Percentiles rank a stretch among this genome's conserved stretches.
Conservation (phyloP, 2,888 invertebrate species). For the Ditula angustiorana region DNA sequence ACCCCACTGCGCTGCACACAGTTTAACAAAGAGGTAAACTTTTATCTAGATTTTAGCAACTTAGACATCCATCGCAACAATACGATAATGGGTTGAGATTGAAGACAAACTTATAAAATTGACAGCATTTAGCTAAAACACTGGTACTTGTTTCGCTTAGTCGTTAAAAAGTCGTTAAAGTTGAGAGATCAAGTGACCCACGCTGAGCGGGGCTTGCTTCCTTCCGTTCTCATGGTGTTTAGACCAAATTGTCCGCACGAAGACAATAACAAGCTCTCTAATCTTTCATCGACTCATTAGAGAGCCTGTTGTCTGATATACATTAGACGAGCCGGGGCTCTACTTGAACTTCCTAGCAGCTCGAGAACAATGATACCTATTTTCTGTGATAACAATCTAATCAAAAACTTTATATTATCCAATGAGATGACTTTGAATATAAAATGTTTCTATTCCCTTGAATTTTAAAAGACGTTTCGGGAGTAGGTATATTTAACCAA, state of each 20-base stretch:
- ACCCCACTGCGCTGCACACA: conserved; percentile 20
- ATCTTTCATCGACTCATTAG: conserved; percentile 36
- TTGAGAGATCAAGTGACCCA: conserved; percentile 47
- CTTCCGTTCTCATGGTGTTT: conserved; percentile 47
- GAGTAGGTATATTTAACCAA: conserved; percentile 7
- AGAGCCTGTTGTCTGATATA: conserved; percentile 5
- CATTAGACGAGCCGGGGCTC: conserved; percentile 5
- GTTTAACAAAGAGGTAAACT: conserved; percentile 33
- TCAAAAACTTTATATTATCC: background rate
- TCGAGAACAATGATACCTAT: background rate
- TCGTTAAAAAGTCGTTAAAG: conserved; percentile 59
- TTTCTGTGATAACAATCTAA: background rate
- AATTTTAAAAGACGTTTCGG: background rate
- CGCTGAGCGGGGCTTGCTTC: conserved; percentile 40
- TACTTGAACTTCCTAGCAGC: background rate
- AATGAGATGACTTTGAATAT: background rate
- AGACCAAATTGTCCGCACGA: conserved; percentile 37
- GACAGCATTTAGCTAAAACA: conserved; percentile 15
- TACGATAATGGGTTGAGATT: conserved; percentile 24
- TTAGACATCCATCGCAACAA: conserved; percentile 9
- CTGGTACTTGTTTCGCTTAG: conserved; percentile 44
- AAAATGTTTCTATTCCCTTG: background rate
- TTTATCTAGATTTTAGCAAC: conserved; percentile 28
- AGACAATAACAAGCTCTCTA: conserved; percentile 29
- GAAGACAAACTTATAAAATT: conserved; percentile 21